phyloP scores from a whole-genome alignment of 2,888 invertebrate species.

The Chrysina gloriosa region DNA sequence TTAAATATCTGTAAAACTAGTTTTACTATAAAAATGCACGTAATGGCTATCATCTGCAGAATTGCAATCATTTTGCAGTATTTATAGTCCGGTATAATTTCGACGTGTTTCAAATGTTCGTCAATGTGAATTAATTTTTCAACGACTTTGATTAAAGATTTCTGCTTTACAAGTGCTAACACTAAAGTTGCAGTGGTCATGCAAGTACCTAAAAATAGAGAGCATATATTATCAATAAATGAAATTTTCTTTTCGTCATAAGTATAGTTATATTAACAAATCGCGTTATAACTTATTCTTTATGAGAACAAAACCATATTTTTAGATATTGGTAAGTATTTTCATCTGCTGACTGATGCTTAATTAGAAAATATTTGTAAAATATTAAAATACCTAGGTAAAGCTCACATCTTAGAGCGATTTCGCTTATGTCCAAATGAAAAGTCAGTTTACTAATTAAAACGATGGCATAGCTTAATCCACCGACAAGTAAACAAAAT shows the following conservation, averaged over 20 bases:
- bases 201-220: slow-evolving; percentile 41
- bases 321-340: too few species aligned
- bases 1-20: slow-evolving; percentile 47
- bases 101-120: slow-evolving; percentile 38
- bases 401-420: slow-evolving; percentile 49
- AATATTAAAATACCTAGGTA: slow-evolving; percentile 43
- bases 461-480: slow-evolving; percentile 43
- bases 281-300: too few species aligned
- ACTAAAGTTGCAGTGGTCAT: slow-evolving; percentile 46
- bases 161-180: slow-evolving; percentile 44
- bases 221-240: neutral
- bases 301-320: too few species aligned
- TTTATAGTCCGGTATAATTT: slow-evolving; percentile 31
- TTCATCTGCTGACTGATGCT: too few species aligned
- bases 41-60: slow-evolving; percentile 44
- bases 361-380: too few species aligned
- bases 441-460: slow-evolving; percentile 44
- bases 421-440: slow-evolving; percentile 44
- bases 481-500: slow-evolving; percentile 37
- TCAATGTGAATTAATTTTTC: slow-evolving; percentile 24
- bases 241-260: too few species aligned
- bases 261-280: too few species aligned
- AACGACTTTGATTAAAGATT: slow-evolving; percentile 43
- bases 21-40: slow-evolving; percentile 44
- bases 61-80: slow-evolving; percentile 45